A percentile compares a stretch with the other conserved stretches of the same genome.
These are phyloP conservation scores for Fregetta grallaria DNA, from an alignment of 2,113 vertebrate genomes.

Conservation along the genomic window DNA sequence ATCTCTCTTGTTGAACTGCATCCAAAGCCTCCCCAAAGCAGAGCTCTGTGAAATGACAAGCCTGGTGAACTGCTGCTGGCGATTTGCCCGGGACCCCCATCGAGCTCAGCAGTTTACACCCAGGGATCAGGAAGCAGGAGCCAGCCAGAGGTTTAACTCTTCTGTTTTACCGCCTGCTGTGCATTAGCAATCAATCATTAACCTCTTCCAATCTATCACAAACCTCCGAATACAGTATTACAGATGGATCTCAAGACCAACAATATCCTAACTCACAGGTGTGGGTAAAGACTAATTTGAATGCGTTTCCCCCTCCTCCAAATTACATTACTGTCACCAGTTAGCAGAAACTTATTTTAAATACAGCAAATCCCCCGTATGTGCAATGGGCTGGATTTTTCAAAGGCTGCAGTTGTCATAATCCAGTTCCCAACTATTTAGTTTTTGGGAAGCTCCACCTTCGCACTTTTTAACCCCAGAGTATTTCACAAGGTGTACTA, in stretches of 20 bases:
- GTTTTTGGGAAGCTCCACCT: background rate
- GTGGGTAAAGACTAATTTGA: background rate
- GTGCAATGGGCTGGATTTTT: background rate
- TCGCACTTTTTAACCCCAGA: background rate
- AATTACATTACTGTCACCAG: background rate
- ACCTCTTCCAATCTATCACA: background rate
- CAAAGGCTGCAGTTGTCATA: background rate
- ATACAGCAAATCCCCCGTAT: background rate
- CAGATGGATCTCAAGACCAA: background rate
- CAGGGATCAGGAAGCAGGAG: background rate
- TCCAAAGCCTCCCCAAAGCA: background rate
- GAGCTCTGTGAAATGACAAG: background rate
- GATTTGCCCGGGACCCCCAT: background rate
- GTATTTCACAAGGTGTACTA: background rate
- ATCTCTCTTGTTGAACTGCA: background rate
- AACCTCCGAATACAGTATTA: background rate
- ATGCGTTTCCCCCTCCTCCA: background rate
- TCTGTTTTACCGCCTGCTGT: background rate
- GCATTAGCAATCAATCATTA: background rate
- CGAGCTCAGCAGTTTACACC: fast-evolving
- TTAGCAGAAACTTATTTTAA: background rate
- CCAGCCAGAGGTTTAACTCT: background rate
- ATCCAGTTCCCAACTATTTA: background rate
- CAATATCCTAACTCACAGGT: background rate
- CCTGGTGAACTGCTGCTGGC: background rate